Conservation (phyloP, 2,888 invertebrate genomes). For the Metalampra italica region DNA sequence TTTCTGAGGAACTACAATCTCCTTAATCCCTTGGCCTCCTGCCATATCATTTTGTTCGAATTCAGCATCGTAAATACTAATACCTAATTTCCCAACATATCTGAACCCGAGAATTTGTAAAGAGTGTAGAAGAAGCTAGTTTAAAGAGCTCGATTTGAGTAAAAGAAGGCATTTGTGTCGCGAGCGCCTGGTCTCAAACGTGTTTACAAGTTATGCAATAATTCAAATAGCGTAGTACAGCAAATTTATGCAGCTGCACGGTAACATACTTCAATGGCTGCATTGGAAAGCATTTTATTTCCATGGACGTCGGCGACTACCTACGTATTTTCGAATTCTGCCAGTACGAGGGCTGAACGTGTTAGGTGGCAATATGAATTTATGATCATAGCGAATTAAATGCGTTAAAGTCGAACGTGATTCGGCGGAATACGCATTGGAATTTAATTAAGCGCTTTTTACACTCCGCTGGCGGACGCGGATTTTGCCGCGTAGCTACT, state of each 20-base stretch:
- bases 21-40: constrained; percentile 12
- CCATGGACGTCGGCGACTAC: constrained; percentile 51
- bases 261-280: constrained; percentile 72
- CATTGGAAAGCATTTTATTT: constrained; percentile 75
- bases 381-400: constrained; percentile 67
- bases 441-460: constrained; percentile 60
- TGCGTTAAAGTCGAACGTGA: constrained; percentile 57
- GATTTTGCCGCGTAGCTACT: constrained; percentile 22
- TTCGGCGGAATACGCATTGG: constrained; percentile 47
- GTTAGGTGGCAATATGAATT: constrained; percentile 70
- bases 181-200: constrained; percentile 53
- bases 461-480: constrained; percentile 35
- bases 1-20: constrained; percentile 8
- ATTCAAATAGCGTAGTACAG: constrained; percentile 69
- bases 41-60: constrained; percentile 10
- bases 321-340: constrained; percentile 62
- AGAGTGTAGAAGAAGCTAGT: neutral
- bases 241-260: constrained; percentile 72
- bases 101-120: neutral
- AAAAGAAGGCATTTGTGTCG: constrained; percentile 26
- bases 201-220: constrained; percentile 76
- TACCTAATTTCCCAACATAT: constrained; percentile 5
- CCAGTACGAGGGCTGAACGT: constrained; percentile 44
- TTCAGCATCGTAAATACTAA: constrained; percentile 8
- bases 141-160: constrained; percentile 14